These are phyloP conservation scores for Meteorus colon DNA, from an alignment of 2,888 invertebrate genomes.

Conservation along the genomic window DNA sequence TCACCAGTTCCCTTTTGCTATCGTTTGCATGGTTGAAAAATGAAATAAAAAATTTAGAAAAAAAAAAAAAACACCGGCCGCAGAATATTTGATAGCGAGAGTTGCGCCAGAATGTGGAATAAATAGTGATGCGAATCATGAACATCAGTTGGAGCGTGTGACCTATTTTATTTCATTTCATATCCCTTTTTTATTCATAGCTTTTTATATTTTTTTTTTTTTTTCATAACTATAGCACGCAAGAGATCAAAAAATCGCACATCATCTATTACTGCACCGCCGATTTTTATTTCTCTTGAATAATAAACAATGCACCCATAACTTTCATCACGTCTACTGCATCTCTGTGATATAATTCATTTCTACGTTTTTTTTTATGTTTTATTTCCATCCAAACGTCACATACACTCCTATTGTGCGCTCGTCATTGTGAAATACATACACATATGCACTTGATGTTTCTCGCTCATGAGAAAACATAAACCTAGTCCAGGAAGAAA, in stretches of 20 bases:
- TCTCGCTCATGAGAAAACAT: background rate
- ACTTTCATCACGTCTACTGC: constrained; percentile 35
- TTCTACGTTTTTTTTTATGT: constrained; percentile 24
- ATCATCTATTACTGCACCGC: constrained; percentile 30
- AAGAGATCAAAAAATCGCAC: constrained; percentile 12
- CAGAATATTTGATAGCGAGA: constrained; percentile 15
- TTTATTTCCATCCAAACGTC: constrained; percentile 30
- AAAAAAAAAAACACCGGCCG: background rate
- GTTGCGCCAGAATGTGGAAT: constrained; percentile 7
- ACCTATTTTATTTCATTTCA: constrained; percentile 31
- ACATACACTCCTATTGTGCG: constrained; percentile 34
- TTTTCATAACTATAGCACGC: background rate
- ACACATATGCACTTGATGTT: background rate
- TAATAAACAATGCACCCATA: constrained; percentile 32
- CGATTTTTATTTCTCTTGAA: constrained; percentile 27
- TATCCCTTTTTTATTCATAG: constrained; percentile 20
- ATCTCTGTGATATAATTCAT: constrained; percentile 36
- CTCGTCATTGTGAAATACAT: constrained; percentile 20
- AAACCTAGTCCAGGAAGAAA: constrained; percentile 25
- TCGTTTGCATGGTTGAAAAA: background rate
- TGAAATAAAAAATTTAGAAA: constrained; percentile 4
- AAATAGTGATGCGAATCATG: constrained; percentile 26
- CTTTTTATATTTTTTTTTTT: background rate
- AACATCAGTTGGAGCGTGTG: constrained; percentile 27
- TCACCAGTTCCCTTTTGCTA: constrained; percentile 16